Conservation (phyloP, 2,888 invertebrate genomes). For the Phyllotreta cruciferae region DNA sequence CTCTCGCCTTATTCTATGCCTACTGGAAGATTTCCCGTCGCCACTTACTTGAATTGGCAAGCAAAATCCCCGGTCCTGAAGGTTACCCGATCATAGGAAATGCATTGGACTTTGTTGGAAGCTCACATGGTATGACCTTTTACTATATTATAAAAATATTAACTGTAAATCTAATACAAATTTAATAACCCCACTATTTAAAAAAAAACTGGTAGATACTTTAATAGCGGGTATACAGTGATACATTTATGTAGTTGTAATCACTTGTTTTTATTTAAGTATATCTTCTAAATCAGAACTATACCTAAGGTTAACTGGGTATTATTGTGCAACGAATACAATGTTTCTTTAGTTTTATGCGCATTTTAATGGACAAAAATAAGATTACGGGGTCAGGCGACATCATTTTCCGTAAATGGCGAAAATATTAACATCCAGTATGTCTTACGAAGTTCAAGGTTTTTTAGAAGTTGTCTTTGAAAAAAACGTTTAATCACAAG, state of each 20-base stretch:
- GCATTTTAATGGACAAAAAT: conserved; percentile 27
- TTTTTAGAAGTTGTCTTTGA: neutral
- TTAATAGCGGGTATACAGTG: neutral
- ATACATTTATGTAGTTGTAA: neutral
- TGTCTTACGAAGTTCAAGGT: conserved; percentile 1
- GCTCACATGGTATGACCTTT: conserved; percentile 69
- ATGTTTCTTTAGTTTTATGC: conserved; percentile 24
- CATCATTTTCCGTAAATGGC: conserved; percentile 26
- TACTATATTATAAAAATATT: neutral
- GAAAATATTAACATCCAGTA: conserved; percentile 13
- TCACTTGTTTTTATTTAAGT: conserved; percentile 13
- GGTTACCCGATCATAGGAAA: conserved; percentile 79
- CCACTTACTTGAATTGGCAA: conserved; percentile 74
- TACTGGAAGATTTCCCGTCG: conserved; percentile 81
- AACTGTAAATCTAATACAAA: neutral
- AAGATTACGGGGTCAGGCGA: conserved; percentile 25
- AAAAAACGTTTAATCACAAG: neutral
- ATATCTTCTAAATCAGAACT: conserved; percentile 24
- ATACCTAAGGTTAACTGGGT: conserved; percentile 21
- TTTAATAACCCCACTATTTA: neutral
- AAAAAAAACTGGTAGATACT: neutral
- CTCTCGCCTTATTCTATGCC: conserved; percentile 72
- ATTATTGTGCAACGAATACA: conserved; percentile 19
- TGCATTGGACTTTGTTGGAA: conserved; percentile 75
- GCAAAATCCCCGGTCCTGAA: conserved; percentile 74